Base-by-base conservation (phyloP, 1,140 invertebrate species). In the Anadara kagoshimensis region DNA sequence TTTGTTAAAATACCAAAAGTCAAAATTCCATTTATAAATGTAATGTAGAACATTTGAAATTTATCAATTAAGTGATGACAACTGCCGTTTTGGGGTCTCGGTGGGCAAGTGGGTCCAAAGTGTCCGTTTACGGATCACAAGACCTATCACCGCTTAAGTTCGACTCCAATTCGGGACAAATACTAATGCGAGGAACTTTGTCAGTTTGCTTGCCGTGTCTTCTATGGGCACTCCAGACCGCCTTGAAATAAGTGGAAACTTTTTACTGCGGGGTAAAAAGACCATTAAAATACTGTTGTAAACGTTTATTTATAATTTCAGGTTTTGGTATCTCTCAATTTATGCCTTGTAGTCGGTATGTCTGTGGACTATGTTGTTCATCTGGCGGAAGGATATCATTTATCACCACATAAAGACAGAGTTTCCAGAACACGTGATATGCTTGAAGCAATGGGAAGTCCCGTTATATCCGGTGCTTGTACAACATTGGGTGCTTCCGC, bases 331-430 rank as follows among this genome's bases (percentile, higher is more conserved):
- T 85, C 85, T 2, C 49, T 86, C 18, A 87, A 87, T 67, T 75
- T 87, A 73, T 81, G 70, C 18, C 73, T 87, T 63, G 78, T 87
- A 12, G 85, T 86, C 49, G 85, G 86, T 10, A 69, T 87, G n/a
- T 69, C 86, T 11, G 85, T 87, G 54, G 86, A 87, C 67, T 86
- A 86, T 71, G 85, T 87, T 41, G 85, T 87, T 12, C 86, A 87
- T 59, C 62, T 87, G 53, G 84, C 85, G 53, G 85, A 87, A 72
- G 84, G 83, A 71, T 87, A 86, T 56, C 75, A 78, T 44, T 29
- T 76, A 16, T 85, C 86, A 20, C 49, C 69, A 7, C 77, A 80
- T 53, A 53, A 54, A 22, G 73, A 83, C 69, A 75, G 86, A 57
- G n/a, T 64, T 1, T 67, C 47, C 18, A 79, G 81, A 20, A 78